phyloP scores from a whole-genome alignment of 2,888 invertebrate genomes.

The Eudemis profundana region DNA sequence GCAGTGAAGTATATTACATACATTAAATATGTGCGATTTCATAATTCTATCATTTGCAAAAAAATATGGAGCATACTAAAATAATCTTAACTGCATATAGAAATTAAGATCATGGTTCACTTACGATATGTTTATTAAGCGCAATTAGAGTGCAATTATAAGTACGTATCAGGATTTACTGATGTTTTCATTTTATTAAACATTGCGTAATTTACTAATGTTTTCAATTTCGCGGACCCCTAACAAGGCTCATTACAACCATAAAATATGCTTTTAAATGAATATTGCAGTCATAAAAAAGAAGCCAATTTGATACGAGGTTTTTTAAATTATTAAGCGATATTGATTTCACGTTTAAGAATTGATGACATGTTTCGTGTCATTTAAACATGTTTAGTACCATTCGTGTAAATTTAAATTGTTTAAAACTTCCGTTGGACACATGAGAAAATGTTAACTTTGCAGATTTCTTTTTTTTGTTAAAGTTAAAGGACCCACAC shows the following conservation, averaged over 20 bases:
- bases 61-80: no score
- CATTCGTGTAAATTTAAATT: constrained; percentile 2
- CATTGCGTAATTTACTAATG: no score
- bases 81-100: no score
- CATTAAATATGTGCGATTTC: no score
- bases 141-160: no score
- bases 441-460: not conserved
- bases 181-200: no score
- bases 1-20: no score
- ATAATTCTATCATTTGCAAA: no score
- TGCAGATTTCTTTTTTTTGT: not conserved
- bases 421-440: not conserved
- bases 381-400: constrained; percentile 15
- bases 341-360: constrained; percentile 39
- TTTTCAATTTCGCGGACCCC: constrained; percentile 10
- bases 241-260: constrained; percentile 11
- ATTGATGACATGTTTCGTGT: constrained; percentile 26
- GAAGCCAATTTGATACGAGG: constrained; percentile 32
- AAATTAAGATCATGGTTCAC: no score
- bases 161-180: no score
- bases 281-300: constrained; percentile 37
- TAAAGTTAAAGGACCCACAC: no score
- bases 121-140: no score
- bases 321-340: constrained; percentile 38
- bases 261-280: constrained; percentile 35